Base-by-base conservation (phyloP, 2,888 invertebrate species). In the Lochmaea capreae region DNA sequence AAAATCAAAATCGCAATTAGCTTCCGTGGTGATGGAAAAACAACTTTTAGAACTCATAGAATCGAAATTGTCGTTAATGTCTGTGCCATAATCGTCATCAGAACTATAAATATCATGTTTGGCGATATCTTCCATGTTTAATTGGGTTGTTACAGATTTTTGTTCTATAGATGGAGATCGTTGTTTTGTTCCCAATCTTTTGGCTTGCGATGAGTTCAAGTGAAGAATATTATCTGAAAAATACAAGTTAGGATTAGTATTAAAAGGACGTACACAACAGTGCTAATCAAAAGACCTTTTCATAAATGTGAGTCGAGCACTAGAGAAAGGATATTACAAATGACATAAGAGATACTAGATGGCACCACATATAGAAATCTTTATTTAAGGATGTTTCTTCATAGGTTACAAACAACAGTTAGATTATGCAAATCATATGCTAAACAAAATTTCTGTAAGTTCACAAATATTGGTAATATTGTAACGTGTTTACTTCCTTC, bases 1-100 rank as follows among this genome's bases (percentile, higher is more conserved):
- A 83, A 90, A 91, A 79, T 91, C 91, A 81, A 91, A 91, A 82
- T 91, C 91, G 81, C 91, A 90, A 80, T 91, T 91, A 39, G 91
- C 91, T 76, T 90, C 90, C 0, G 91, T 91, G 1, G 91, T 91
- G 52, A 90, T 91, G 9, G 91, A 91, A 76, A 88, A 90, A 59
- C 89, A 89, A 79, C 90, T 89, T 83, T 73, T 86, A 73, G 84
- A 84, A 72, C 85, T 85, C 67, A 83, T 74, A 0, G 85, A 83
- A 65, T 85, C 86, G 77, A 82, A 86, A 49, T 88, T 87, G 42
- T 80, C 76, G 58, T 72, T 75, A 26, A 85, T 76, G 65, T 86
- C 85, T 67, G 58, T 74, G 59, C 54, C 71, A 39, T 86, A 86
- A 65, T 86, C 87, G 3, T 85, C 84, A 66, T 88, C 88, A 8